Evolutionary conservation across 2,888 invertebrate species (phyloP).

Genomic region (Platycheirus rosarum): DNA sequence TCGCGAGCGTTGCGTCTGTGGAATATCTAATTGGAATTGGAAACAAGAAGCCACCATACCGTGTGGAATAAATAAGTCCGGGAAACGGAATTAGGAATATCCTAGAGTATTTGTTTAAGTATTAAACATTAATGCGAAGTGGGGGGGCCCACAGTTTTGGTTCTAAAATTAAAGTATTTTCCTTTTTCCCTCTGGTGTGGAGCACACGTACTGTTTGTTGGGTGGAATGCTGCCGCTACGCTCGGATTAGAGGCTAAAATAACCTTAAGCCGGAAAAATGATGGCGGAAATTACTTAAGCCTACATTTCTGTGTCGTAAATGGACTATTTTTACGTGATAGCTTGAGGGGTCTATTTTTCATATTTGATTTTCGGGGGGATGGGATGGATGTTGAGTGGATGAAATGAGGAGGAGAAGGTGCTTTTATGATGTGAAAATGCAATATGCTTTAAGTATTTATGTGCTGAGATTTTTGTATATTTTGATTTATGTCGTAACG

Average conservation of each 20-base stretch:
- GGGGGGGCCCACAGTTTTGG: constrained; percentile 19
- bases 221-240: constrained; percentile 23
- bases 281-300: constrained; percentile 39
- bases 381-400: no score
- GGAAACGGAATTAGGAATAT: constrained; percentile 44
- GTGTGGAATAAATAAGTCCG: constrained; percentile 3
- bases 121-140: constrained; percentile 36
- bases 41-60: constrained; percentile 28
- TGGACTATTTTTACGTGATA: constrained; percentile 41
- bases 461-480: no score
- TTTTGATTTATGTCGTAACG: no score
- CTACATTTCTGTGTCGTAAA: constrained; percentile 13
- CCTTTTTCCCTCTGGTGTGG: no score
- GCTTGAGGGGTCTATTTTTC: constrained; percentile 23
- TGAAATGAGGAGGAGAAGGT: no score
- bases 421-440: no score
- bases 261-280: constrained; percentile 68
- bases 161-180: constrained; percentile 59
- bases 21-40: constrained; percentile 69
- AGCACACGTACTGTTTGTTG: constrained; percentile 33
- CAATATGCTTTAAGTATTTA: no score
- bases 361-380: constrained; percentile 12
- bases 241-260: constrained; percentile 58
- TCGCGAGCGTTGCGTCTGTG: constrained; percentile 39
- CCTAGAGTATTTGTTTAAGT: constrained; percentile 55